Base-by-base conservation (phyloP, 2,888 invertebrate species). In the Keiferia lycopersicella region DNA sequence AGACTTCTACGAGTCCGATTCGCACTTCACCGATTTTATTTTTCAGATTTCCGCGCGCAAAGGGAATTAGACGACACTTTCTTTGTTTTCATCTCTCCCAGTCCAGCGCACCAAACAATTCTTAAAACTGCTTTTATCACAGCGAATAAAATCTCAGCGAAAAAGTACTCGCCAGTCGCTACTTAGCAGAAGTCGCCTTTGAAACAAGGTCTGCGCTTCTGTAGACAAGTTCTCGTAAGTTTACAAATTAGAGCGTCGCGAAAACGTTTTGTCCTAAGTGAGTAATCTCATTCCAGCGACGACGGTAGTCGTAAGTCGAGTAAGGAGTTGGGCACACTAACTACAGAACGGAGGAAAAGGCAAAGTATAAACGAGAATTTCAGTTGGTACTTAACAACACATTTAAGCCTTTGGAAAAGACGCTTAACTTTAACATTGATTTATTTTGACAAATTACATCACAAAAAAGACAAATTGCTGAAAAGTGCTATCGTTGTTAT, bases 281-380 rank as follows among this genome's bases (percentile, higher is more conserved):
- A 45, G 45, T 45, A 45, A 45, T 45, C 45, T 45, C 45, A 45
- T 45, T 45, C n/a, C 45, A n/a, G 45, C n/a, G 45, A 45, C n/a
- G 45, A n/a, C 45, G 45, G 45, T n/a, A 45, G 45, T 45, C 45
- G 45, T 45, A 45, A 45, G n/a, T n/a, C 16, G n/a, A 45, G 8
- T 45, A 45, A 45, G 6, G 45, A 4, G 3, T 45, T 16, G 1
- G n/a, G 45, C 45, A 45, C 16, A 45, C 45, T 16, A n/a, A 16
- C 45, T n/a, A 16, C n/a, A n/a, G 3, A 45, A 41, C 14, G 1
- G 30, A 30, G 6, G 2, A 30, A 30, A 30, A 30, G 30, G 30
- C n/a, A 34, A 34, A 4, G 34, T 34, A 8, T 34, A 30, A 30
- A 6, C 30, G 2, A 4, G 30, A 6, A 8, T 34, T 34, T 10